Base-by-base conservation (phyloP, 1,140 invertebrate genomes). In the Pomacea maculata region DNA sequence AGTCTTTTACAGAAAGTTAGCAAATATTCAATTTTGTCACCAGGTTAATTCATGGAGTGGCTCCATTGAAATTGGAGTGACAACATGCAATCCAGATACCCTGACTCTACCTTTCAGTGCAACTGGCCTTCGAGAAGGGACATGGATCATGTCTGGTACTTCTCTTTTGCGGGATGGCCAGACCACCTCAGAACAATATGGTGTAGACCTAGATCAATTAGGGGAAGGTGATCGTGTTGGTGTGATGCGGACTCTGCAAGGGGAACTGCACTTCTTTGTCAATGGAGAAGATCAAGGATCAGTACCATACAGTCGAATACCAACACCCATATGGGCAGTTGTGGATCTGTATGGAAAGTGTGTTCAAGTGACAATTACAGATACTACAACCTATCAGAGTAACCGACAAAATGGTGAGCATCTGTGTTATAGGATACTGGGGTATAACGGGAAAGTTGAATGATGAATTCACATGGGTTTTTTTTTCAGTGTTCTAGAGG, bases 331-430 rank as follows among this genome's bases (percentile, higher is more conserved):
- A 21, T 98, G 94, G 93, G 97, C 95, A 14, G 94, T 98, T 19
- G 94, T 98, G 52, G 96, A 98, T 92, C 92, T 99, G 88, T 98
- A 97, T 91, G 97, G 96, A 5, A 97, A 97, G 90, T 98, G 96
- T 92, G 95, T 96, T 12, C 96, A 98, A 93, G 95, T 98, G 15
- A 95, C 92, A 12, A 87, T 93, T 19, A 90, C 87, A 86, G 88
- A 92, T 61, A 81, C 84, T 65, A 14, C 57, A 17, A 17, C 57
- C 57, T 78, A 74, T 64, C 71, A 9, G 55, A 75, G 74, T 61
- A 65, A 29, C n/a, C 78, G 78, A 73, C 79, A 83, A 77, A 80
- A 80, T 75, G 57, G 79, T 83, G 25, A 78, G 81, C 63, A 25
- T 55, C n/a, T 25, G 81, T 29, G 61, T 8, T 8, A 76, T 4